A percentile compares a stretch with the other conserved stretches of the same genome.
Conservation (phyloP, 2,113 vertebrate genomes). For the Fregata magnificens region DNA sequence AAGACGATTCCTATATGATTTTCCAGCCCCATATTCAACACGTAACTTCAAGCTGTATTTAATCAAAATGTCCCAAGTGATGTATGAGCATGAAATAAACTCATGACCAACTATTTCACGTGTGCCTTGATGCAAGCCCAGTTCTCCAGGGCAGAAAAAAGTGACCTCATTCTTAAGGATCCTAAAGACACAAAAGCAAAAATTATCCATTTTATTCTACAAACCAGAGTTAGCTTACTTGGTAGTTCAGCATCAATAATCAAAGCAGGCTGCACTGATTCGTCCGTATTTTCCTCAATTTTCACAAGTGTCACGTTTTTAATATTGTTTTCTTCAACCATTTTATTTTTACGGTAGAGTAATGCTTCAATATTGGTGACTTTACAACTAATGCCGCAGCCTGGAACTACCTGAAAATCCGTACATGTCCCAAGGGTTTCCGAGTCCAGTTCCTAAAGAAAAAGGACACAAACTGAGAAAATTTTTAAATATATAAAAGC, state of each 20-base stretch:
- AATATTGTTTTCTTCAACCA: slow-evolving; percentile 83
- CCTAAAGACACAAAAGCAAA: background rate
- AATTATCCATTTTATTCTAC: background rate
- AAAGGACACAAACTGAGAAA: background rate
- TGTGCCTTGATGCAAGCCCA: background rate
- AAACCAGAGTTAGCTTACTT: slow-evolving; percentile 69
- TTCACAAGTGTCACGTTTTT: slow-evolving; percentile 85
- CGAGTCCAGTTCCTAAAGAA: slow-evolving; percentile 82
- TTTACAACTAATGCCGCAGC: slow-evolving; percentile 93
- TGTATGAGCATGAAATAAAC: background rate
- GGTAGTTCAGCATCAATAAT: slow-evolving; percentile 85
- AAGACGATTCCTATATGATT: background rate
- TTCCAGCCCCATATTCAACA: background rate
- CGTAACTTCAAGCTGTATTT: background rate
- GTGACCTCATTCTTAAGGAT: background rate
- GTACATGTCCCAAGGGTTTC: slow-evolving; percentile 89
- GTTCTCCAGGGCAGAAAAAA: background rate
- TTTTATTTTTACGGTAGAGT: slow-evolving; percentile 75
- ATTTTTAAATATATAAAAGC: background rate
- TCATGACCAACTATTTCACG: background rate
- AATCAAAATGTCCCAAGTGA: background rate
- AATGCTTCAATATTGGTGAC: slow-evolving; percentile 89
- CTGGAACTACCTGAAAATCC: slow-evolving; percentile 94
- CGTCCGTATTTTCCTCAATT: slow-evolving; percentile 72
- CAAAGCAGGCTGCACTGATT: slow-evolving; percentile 74